These are phyloP conservation scores for Monopterus albus DNA, from an alignment of 2,113 vertebrate species.

Conservation along the genomic window DNA sequence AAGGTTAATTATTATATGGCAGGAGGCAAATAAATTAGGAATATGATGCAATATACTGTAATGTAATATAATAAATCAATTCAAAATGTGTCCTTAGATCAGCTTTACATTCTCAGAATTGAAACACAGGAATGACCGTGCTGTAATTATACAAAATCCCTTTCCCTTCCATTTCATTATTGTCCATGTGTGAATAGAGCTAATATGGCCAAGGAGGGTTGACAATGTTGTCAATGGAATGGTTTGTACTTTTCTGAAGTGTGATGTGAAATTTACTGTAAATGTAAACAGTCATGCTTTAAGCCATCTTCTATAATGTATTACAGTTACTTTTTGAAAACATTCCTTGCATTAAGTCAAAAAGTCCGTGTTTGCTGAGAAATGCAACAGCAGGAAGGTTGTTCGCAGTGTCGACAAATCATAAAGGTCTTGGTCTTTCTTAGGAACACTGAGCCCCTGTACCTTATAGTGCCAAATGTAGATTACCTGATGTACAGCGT, in stretches of 20 bases:
- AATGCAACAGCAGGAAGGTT: neutral
- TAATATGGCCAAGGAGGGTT: neutral
- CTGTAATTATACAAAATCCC: neutral
- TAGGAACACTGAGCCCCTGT: neutral
- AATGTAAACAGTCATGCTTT: no score
- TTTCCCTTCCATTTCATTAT: neutral
- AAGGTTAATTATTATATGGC: slow-evolving; percentile 25
- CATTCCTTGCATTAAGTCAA: neutral
- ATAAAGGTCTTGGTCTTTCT: neutral
- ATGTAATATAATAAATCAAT: neutral
- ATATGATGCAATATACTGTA: neutral
- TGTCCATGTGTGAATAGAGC: neutral
- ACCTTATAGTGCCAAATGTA: neutral
- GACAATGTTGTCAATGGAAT: neutral
- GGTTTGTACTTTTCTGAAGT: neutral
- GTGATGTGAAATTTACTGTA: no score
- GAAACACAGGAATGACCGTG: neutral
- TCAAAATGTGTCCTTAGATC: neutral
- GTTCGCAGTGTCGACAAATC: neutral
- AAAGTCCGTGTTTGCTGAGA: neutral
- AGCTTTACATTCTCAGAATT: neutral
- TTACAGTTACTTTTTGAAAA: no score
- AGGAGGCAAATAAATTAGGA: slow-evolving; percentile 1
- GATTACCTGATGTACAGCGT: neutral
- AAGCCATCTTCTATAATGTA: no score